Conservation (phyloP, 2,113 vertebrate species). For the Galeopterus variegatus region DNA sequence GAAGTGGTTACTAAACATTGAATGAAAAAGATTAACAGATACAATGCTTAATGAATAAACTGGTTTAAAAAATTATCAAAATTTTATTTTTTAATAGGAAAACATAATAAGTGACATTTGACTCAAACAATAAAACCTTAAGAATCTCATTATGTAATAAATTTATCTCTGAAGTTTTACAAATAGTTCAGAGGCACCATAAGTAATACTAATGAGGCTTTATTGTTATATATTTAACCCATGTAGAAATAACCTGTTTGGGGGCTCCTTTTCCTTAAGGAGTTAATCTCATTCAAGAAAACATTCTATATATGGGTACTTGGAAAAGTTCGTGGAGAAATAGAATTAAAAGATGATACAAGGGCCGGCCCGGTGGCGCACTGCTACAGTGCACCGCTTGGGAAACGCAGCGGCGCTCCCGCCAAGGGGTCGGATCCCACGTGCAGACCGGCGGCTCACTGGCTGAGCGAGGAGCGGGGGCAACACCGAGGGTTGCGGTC, state of each 20-base stretch:
- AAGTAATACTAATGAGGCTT: not conserved
- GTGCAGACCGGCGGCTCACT: too few species aligned
- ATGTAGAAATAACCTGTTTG: not conserved
- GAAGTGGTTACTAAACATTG: not conserved
- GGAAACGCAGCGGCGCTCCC: too few species aligned
- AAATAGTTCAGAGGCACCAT: not conserved
- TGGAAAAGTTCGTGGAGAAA: too few species aligned
- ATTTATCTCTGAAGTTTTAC: not conserved
- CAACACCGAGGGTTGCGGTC: too few species aligned
- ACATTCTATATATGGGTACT: not conserved
- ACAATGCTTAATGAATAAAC: too few species aligned
- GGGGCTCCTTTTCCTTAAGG: not conserved
- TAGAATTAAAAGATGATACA: too few species aligned
- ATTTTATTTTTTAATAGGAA: not conserved
- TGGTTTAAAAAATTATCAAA: too few species aligned
- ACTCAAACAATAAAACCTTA: constrained; percentile 44
- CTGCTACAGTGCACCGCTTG: too few species aligned
- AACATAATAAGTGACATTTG: not conserved
- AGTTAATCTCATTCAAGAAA: not conserved
- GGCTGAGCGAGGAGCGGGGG: too few species aligned
- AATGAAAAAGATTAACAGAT: not conserved
- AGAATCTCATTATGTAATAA: constrained; percentile 2
- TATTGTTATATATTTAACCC: not conserved
- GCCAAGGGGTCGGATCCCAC: too few species aligned
- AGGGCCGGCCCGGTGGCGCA: too few species aligned